Percentiles rank a stretch among this genome's conserved stretches.
Conservation (phyloP, 2,888 invertebrate species). For the Drosophila paucipuncta region DNA sequence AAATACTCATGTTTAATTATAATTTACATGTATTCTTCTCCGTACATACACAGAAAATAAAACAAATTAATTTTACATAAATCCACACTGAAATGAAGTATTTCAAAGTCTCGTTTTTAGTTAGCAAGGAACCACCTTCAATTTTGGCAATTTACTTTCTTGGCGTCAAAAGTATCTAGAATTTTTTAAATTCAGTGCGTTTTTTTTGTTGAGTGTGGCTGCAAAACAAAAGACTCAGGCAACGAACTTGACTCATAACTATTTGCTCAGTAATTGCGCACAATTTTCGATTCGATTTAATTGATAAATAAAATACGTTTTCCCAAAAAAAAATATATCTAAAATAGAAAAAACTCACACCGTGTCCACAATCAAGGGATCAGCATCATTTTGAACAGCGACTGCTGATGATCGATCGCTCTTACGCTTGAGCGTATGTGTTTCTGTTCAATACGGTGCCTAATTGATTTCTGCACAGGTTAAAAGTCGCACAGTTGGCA, state of each 20-base stretch:
- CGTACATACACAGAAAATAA: background rate
- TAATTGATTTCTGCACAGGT: slow-evolving; percentile 77
- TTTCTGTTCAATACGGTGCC: slow-evolving; percentile 44
- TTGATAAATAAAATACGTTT: slow-evolving; percentile 65
- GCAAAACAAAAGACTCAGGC: slow-evolving; percentile 39
- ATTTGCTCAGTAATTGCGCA: slow-evolving; percentile 65
- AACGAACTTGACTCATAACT: slow-evolving; percentile 55
- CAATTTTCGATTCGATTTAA: slow-evolving; percentile 63
- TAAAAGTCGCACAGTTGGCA: slow-evolving; percentile 70
- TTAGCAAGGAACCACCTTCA: too few species aligned
- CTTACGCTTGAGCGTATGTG: slow-evolving; percentile 9
- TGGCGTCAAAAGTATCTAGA: background rate
- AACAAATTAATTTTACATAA: too few species aligned
- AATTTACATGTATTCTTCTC: background rate
- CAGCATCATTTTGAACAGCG: slow-evolving; percentile 38
- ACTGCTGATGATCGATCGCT: slow-evolving; percentile 36
- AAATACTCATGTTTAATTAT: too few species aligned
- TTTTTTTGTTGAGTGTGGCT: background rate
- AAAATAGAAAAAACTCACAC: slow-evolving; percentile 24
- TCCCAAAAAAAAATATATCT: background rate
- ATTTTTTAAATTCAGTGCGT: background rate
- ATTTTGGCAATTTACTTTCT: background rate
- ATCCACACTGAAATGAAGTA: too few species aligned
- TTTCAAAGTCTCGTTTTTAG: too few species aligned
- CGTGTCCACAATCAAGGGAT: slow-evolving; percentile 39